phyloP scores from a whole-genome alignment of 2,113 vertebrate genomes.

The Speoplatyrhinus poulsoni region DNA sequence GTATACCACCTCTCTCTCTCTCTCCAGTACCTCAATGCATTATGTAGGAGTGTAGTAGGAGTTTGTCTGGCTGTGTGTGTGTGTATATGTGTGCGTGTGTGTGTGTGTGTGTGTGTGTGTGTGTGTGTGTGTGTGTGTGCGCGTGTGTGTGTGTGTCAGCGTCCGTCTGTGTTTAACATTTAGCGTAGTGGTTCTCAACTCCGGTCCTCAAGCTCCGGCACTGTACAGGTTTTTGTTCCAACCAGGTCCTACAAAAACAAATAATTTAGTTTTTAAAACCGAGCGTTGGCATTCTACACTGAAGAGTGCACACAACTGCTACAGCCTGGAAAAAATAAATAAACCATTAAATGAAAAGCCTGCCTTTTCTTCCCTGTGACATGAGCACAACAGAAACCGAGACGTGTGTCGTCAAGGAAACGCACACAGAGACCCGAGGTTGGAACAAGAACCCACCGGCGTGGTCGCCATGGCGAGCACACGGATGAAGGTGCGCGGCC shows the following conservation, averaged over 20 bases:
- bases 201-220: slow-evolving; percentile 84
- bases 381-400: slow-evolving; percentile 76
- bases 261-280: slow-evolving; percentile 81
- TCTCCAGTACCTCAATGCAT: slow-evolving; percentile 76
- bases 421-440: slow-evolving; percentile 78
- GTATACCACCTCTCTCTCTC: slow-evolving; percentile 53
- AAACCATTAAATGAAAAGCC: slow-evolving; percentile 34
- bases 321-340: slow-evolving; percentile 25
- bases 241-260: slow-evolving; percentile 88
- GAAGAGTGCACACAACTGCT: slow-evolving; percentile 49
- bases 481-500: slow-evolving; percentile 39
- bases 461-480: slow-evolving; percentile 62
- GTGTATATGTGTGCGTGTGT: slow-evolving; percentile 27
- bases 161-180: slow-evolving; percentile 64
- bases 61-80: slow-evolving; percentile 29
- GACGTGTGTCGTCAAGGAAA: slow-evolving; percentile 63
- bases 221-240: slow-evolving; percentile 87
- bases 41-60: slow-evolving; percentile 58
- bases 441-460: slow-evolving; percentile 83
- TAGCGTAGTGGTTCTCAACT: slow-evolving; percentile 85
- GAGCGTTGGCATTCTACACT: slow-evolving; percentile 60
- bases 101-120: slow-evolving; percentile 32
- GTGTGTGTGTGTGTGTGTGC: slow-evolving; percentile 29
- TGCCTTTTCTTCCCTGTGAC: slow-evolving; percentile 68
- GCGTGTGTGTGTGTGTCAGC: slow-evolving; percentile 18